These are phyloP conservation scores for Mamestra brassicae DNA, from an alignment of 2,888 invertebrate genomes.

Conservation along the genomic window DNA sequence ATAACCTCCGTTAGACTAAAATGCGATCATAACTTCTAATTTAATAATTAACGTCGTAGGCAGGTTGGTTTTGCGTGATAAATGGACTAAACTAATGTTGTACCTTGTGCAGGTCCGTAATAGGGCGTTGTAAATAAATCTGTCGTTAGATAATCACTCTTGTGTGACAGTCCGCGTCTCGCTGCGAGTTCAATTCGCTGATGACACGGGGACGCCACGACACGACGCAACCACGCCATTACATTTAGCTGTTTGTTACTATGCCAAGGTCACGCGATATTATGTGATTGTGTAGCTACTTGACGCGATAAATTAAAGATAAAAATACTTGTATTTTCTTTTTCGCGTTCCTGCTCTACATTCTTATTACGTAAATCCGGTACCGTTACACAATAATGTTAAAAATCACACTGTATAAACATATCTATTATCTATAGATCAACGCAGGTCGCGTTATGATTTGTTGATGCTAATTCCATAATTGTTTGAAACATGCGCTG, in stretches of 20 bases:
- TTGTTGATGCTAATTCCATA: slow-evolving; percentile 42
- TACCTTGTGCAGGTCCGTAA: slow-evolving; percentile 59
- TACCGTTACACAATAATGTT: slow-evolving; percentile 46
- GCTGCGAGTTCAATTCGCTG: slow-evolving; percentile 63
- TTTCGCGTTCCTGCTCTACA: slow-evolving; percentile 36
- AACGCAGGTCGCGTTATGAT: slow-evolving; percentile 28
- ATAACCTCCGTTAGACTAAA: slow-evolving; percentile 17
- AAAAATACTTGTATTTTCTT: slow-evolving; percentile 69
- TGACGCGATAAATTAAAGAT: slow-evolving; percentile 76
- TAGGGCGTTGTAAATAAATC: slow-evolving; percentile 67
- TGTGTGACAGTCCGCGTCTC: slow-evolving; percentile 63
- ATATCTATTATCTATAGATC: slow-evolving; percentile 13
- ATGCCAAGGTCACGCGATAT: slow-evolving; percentile 83
- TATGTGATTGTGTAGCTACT: slow-evolving; percentile 78
- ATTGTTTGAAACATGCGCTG: slow-evolving; percentile 25
- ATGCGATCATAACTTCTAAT: slow-evolving; percentile 12
- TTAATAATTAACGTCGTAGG: slow-evolving; percentile 19
- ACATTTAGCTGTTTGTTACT: slow-evolving; percentile 75
- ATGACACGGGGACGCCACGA: slow-evolving; percentile 69
- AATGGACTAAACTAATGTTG: slow-evolving; percentile 29
- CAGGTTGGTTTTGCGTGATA: slow-evolving; percentile 19
- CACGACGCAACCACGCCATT: slow-evolving; percentile 65
- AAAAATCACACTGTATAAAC: slow-evolving; percentile 7
- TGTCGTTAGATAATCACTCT: slow-evolving; percentile 67
- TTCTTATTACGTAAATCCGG: slow-evolving; percentile 53